A percentile compares a stretch with the other conserved stretches of the same genome.
These are phyloP conservation scores for Rhagonycha lutea DNA, from an alignment of 2,888 invertebrate species.

Conservation along the genomic window DNA sequence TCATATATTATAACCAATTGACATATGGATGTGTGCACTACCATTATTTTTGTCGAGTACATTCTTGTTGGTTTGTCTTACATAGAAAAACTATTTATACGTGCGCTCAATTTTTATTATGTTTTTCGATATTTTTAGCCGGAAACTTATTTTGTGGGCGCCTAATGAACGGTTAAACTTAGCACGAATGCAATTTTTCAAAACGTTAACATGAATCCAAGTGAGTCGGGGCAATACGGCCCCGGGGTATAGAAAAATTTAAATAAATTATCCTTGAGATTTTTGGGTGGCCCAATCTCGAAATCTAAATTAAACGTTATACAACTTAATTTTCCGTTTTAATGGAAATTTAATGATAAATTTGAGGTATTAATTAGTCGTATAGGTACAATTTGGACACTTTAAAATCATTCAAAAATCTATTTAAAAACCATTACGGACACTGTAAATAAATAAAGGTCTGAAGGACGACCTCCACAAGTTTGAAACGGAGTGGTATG, in stretches of 20 bases:
- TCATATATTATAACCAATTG: slow-evolving; percentile 51
- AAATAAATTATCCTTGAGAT: neutral
- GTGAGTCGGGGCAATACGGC: neutral
- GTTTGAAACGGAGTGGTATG: neutral
- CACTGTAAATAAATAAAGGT: neutral
- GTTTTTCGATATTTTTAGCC: neutral
- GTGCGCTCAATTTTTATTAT: neutral
- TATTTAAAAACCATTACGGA: neutral
- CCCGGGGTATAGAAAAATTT: neutral
- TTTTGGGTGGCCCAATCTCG: neutral
- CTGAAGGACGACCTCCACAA: neutral
- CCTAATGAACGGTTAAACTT: neutral
- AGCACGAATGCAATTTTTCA: neutral
- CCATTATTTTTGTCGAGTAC: slow-evolving; percentile 53
- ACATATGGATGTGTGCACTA: slow-evolving; percentile 48
- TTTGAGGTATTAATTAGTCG: neutral
- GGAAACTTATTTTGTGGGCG: neutral
- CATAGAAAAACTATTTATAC: neutral
- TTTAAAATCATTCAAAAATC: neutral
- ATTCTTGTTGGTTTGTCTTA: slow-evolving; percentile 51
- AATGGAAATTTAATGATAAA: neutral
- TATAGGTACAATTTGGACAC: neutral
- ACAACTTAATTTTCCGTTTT: neutral
- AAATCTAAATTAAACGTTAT: neutral
- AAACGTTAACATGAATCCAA: neutral